phyloP scores from a whole-genome alignment of 2,113 vertebrate species.

The Panurus biarmicus region DNA sequence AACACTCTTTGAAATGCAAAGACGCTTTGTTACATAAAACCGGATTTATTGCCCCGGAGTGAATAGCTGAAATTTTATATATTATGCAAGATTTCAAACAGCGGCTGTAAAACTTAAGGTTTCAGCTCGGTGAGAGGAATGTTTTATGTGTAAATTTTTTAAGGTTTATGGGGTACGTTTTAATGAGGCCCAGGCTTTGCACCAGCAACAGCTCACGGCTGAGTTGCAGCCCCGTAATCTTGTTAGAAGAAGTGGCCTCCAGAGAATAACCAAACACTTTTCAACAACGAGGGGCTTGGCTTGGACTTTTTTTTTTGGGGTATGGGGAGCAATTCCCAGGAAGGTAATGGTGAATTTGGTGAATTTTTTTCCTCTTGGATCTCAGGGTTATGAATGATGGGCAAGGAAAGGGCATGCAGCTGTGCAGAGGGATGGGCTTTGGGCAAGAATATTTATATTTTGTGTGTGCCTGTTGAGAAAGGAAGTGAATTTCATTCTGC shows the following conservation, averaged over 20 bases:
- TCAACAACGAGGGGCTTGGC: background rate
- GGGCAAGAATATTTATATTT: background rate
- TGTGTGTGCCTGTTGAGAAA: background rate
- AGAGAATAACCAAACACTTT: conserved; percentile 13
- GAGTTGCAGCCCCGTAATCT: conserved; percentile 22
- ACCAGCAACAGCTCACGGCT: conserved; percentile 52
- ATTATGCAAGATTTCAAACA: conserved; percentile 76
- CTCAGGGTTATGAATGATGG: background rate
- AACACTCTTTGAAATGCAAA: conserved; percentile 74
- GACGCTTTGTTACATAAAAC: conserved; percentile 73
- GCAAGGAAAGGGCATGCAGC: background rate
- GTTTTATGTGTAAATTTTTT: conserved; percentile 79
- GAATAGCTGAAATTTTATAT: conserved; percentile 75
- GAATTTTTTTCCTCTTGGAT: background rate
- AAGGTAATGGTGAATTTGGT: background rate
- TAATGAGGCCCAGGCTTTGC: conserved; percentile 73
- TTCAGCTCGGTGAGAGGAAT: conserved; percentile 66
- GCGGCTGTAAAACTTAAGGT: conserved; percentile 69
- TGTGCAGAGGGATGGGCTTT: background rate
- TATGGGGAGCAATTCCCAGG: background rate
- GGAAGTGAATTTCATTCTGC: background rate
- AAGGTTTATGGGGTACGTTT: conserved; percentile 73
- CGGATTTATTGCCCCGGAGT: conserved; percentile 68
- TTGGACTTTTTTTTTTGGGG: background rate
- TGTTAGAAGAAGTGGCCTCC: conserved; percentile 46